Evolutionary conservation across 2,888 invertebrate species (phyloP), one percentile per base, ranked within the genome.

Genomic region (Xestia rhomboidea): DNA sequence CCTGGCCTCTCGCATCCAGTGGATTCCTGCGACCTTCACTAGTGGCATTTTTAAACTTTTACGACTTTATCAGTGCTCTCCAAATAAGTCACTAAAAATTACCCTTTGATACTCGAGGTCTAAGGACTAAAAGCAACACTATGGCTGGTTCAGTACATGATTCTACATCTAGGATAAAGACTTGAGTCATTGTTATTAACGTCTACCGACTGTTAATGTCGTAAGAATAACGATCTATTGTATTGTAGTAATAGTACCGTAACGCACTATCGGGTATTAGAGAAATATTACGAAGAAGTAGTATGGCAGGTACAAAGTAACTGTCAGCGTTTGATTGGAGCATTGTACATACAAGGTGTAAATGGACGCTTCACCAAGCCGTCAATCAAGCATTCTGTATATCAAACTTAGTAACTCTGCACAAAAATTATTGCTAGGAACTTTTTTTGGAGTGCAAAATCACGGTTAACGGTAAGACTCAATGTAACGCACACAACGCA

Each of bases 171-270:
- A 46, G n/a, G 24, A 41, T n/a, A 38, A 67, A 46, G 54, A 68
- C 34, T 67, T 54, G 34, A 38, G 67, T 46, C 44, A 24, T 13
- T 44, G 21, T 34, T 70, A 44, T 46, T 63, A 63, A 15, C 67
- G 62, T 30, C 57, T 51, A 38, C 27, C 15, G 38, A 18, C 24
- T 38, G 30, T 27, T 44, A 44, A 49, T 34, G 13, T 30, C 21
- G 27, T 27, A 5, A 10, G n/a, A 49, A 34, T 44, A 57, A 34
- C 57, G 64, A 46, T 21, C 54, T 63, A 77, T 72, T 63, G n/a
- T n/a, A 80, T 72, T 49, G 57, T 73, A 30, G 15, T 27, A 34
- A 18, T 21, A 38, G 18, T 51, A 80, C 51, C 34, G 74, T 62
- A 38, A 15, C 46, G 73, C 51, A 44, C 74, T 62, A 51, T 34